Percentiles rank a stretch among this genome's conserved stretches.
These are phyloP conservation scores for Vulpes lagopus DNA, from an alignment of 2,113 vertebrate species.

Conservation along the genomic window DNA sequence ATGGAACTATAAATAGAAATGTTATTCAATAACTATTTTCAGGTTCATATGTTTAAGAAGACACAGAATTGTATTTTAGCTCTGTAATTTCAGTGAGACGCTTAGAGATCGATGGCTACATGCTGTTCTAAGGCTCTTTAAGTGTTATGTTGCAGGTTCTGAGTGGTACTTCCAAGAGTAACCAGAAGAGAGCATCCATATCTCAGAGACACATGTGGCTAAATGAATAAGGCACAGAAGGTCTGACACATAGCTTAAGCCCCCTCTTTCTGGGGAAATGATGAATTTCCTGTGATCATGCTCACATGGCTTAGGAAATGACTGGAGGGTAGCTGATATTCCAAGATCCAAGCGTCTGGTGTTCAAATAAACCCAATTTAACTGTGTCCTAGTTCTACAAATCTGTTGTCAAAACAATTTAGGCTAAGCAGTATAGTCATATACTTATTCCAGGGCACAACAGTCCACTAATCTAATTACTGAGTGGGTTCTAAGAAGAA, in stretches of 20 bases:
- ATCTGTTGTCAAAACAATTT: conserved; percentile 67
- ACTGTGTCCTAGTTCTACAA: conserved; percentile 17
- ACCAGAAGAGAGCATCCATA: background rate
- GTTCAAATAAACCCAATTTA: conserved; percentile 19
- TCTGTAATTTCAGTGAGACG: background rate
- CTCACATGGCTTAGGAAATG: conserved; percentile 20
- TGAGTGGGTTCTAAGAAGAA: conserved; percentile 39
- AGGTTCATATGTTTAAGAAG: background rate
- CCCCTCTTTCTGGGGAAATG: background rate
- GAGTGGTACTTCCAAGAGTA: background rate
- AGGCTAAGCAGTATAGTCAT: conserved; percentile 42
- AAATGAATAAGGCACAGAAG: background rate
- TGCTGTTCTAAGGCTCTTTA: background rate
- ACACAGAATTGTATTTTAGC: background rate
- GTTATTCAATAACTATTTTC: background rate
- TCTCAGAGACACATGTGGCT: background rate
- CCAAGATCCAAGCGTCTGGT: conserved; percentile 22
- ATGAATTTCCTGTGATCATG: background rate
- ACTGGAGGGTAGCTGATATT: background rate
- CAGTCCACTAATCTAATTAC: conserved; percentile 62
- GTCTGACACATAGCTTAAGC: background rate
- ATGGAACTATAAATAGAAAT: background rate
- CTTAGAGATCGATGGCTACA: too few relatives aligned
- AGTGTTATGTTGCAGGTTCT: background rate
- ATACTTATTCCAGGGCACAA: conserved; percentile 11